A percentile compares a stretch with the other conserved stretches of the same genome.
phyloP scores from a whole-genome alignment of 1,140 invertebrate genomes.

The Bilobella aurantiaca region DNA sequence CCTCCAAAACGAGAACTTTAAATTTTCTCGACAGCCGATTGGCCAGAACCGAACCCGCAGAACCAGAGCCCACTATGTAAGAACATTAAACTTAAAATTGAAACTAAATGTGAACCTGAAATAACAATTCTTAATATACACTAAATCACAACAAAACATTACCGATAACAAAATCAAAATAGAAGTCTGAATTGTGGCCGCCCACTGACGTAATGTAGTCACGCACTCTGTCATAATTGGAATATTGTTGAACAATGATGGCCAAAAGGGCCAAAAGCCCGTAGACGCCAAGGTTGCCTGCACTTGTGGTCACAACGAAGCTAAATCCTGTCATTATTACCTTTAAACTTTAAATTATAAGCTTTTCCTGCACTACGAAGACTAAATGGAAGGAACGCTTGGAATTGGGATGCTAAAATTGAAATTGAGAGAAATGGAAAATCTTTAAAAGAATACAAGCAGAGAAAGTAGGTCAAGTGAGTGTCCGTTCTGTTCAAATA shows the following conservation, averaged over 20 bases:
- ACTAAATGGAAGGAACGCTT: too few species aligned
- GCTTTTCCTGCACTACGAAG: too few species aligned
- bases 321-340: neutral
- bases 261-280: neutral
- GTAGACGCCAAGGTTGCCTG: neutral
- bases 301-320: neutral
- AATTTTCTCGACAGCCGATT: slow-evolving; percentile 41
- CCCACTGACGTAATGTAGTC: neutral
- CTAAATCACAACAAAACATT: neutral
- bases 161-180: neutral
- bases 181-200: neutral
- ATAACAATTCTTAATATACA: neutral
- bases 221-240: neutral
- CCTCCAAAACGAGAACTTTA: slow-evolving; percentile 47
- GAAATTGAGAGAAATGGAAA: too few species aligned
- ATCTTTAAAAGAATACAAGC: too few species aligned
- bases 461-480: too few species aligned
- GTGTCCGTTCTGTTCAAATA: too few species aligned
- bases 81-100: neutral
- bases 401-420: too few species aligned
- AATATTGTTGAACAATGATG: neutral
- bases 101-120: neutral
- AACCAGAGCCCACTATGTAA: slow-evolving; percentile 44
- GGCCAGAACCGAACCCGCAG: slow-evolving; percentile 46
- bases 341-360: too few species aligned